Base-by-base conservation (phyloP, 2,888 invertebrate species). In the Xestoiulus laeticollis region DNA sequence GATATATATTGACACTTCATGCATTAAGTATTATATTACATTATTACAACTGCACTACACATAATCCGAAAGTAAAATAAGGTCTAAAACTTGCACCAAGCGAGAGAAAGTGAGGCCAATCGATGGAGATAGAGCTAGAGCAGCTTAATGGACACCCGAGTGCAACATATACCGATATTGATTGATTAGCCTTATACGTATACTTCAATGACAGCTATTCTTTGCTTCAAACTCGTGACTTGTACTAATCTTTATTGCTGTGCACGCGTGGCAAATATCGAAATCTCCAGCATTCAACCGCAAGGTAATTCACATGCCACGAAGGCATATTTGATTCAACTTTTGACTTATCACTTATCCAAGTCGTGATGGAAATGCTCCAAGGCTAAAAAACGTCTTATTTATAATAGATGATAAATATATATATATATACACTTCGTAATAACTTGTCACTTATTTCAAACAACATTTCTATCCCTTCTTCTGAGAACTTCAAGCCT, bases 151-250 rank as follows among this genome's bases (percentile, higher is more conserved):
- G 78, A 78, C 78, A 12, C 78, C 12, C 12, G 14, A 78, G 14
- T 26, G 78, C 30, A 78, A 78, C 12, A 78, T 22, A 78, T 78
- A 26, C 26, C 78, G 78, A 78, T 78, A 78, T 78, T 78, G 78
- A 78, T 78, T 22, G 78, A 78, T 78, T 78, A 78, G 14, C 30
- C 30, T 30, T 78, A 78, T 30, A 1, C 12, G 30, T 78, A 30
- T 78, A 22, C 22, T 26, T 19, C 48, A 48, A 19, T 78, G 26
- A 10, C 26, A 78, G 14, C 78, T 30, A 14, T 19, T 48, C 30
- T 78, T 26, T 26, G 30, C 78, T 78, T 30, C 14, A 14, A 30
- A 14, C 78, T 26, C 12, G 10, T 14, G 78, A 30, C 30, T 78
- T 78, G 14, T 30, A 26, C 0, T 78, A 26, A 30, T 22, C 78